phyloP scores from a whole-genome alignment of 2,113 vertebrate species.

The Hypomesus transpacificus region DNA sequence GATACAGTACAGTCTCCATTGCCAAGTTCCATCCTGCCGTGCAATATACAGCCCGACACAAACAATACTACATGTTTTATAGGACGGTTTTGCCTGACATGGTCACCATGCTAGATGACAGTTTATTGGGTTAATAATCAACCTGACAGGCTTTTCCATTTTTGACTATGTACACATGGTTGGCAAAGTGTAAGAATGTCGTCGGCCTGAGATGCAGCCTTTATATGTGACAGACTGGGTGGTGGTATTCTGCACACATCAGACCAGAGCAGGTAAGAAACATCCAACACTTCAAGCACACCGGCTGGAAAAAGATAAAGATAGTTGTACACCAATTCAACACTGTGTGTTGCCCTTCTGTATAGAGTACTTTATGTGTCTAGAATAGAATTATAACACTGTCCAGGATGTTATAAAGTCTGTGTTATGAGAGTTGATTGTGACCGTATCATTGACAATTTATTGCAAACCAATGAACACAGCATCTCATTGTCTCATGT shows the following conservation, averaged over 20 bases:
- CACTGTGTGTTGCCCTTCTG: too few relatives aligned
- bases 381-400: too few relatives aligned
- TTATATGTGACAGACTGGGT: not conserved
- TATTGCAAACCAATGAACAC: too few relatives aligned
- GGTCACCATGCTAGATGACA: not conserved
- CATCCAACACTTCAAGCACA: not conserved
- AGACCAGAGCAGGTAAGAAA: constrained; percentile 31
- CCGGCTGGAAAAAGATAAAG: not conserved
- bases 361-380: too few relatives aligned
- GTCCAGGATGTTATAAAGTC: too few relatives aligned
- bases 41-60: too few relatives aligned
- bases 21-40: too few relatives aligned
- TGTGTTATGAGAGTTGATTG: too few relatives aligned
- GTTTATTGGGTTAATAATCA: constrained; percentile 26
- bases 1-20: too few relatives aligned
- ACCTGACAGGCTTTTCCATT: not conserved
- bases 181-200: not conserved
- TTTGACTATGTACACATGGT: constrained; percentile 31
- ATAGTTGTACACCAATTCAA: not conserved
- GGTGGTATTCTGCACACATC: not conserved
- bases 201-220: not conserved
- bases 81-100: not conserved
- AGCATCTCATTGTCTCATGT: too few relatives aligned
- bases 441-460: too few relatives aligned
- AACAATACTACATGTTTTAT: not conserved